Evolutionary conservation across 1,140 invertebrate species (phyloP).

Genomic region (Scaptomyza pallida): DNA sequence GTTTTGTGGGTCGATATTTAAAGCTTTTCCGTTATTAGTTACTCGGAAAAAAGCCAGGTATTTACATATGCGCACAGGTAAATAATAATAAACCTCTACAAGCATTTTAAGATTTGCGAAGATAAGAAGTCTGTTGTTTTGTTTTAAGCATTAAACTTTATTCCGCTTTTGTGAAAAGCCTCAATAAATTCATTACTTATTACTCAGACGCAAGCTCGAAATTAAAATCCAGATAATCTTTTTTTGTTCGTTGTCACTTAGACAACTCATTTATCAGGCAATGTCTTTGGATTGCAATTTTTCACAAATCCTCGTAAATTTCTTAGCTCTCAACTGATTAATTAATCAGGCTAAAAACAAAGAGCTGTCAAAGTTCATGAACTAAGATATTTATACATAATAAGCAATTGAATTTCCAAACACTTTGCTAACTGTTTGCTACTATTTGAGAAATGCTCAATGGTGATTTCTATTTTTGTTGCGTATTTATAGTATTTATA

Average conservation of each 20-base stretch:
- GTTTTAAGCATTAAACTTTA: no score
- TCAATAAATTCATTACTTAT: no score
- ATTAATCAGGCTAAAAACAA: neutral
- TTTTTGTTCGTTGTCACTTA: no score
- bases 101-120: no score
- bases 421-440: neutral
- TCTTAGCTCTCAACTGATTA: neutral
- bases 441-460: conserved; percentile 19
- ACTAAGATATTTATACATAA: conserved; percentile 1
- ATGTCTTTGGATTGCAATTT: no score
- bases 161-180: no score
- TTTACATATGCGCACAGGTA: neutral
- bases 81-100: no score
- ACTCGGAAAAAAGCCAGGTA: neutral
- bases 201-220: no score
- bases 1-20: neutral
- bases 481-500: conserved; percentile 53
- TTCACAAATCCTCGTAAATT: neutral
- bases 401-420: neutral
- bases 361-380: neutral
- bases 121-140: no score
- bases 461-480: conserved; percentile 28
- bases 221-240: no score
- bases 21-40: neutral
- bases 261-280: no score